These are phyloP conservation scores for Sphaerophoria taeniata DNA, from an alignment of 2,888 invertebrate species.

Conservation along the genomic window DNA sequence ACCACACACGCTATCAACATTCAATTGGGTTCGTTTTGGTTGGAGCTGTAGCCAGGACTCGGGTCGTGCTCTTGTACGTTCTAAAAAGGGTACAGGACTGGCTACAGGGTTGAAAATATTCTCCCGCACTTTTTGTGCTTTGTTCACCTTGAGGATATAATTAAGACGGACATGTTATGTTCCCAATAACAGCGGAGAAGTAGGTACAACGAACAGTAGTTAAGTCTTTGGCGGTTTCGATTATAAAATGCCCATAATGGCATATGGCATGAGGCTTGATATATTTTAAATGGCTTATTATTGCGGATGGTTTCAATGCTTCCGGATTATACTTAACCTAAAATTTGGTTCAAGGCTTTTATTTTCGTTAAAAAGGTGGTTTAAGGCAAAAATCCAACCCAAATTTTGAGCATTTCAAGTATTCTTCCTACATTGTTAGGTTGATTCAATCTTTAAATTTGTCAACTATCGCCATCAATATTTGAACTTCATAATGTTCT, in stretches of 20 bases:
- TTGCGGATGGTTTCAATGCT: background rate
- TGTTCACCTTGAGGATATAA: constrained; percentile 72
- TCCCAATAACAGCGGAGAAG: constrained; percentile 51
- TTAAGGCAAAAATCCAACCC: too few species aligned
- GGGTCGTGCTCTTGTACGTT: constrained; percentile 47
- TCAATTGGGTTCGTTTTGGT: background rate
- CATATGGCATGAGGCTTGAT: background rate
- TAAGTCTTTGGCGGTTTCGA: too few species aligned
- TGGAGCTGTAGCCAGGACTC: constrained; percentile 11
- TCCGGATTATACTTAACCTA: background rate
- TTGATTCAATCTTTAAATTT: too few species aligned
- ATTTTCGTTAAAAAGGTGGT: too few species aligned
- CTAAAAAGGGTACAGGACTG: constrained; percentile 12
- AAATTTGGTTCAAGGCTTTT: background rate
- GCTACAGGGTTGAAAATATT: constrained; percentile 25
- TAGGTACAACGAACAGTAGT: too few species aligned
- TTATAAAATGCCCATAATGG: too few species aligned
- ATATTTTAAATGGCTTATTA: background rate
- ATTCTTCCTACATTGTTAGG: too few species aligned
- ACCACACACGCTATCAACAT: constrained; percentile 1
- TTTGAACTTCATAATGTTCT: too few species aligned
- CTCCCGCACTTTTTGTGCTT: constrained; percentile 61
- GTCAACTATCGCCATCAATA: too few species aligned
- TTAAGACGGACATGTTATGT: constrained; percentile 66
- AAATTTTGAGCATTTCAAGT: too few species aligned